Percentiles rank a stretch among this genome's conserved stretches.
phyloP scores from a whole-genome alignment of 30 jellyfish, hydroid and myxozoan species.

The Rhopilema esculentum region DNA sequence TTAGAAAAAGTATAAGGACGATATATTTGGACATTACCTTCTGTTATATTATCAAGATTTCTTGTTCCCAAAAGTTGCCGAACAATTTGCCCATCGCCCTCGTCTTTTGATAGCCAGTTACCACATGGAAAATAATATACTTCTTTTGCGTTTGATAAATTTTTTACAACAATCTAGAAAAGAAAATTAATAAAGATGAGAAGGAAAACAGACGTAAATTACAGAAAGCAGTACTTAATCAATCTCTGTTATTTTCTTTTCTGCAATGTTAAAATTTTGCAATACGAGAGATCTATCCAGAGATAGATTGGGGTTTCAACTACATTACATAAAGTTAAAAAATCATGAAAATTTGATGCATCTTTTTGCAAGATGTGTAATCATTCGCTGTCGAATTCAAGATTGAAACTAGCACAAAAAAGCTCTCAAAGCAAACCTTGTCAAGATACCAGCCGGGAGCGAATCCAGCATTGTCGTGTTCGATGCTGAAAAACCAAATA shows the following conservation, averaged over 20 bases:
- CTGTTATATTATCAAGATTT: conserved; percentile 81
- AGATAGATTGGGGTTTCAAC: no score
- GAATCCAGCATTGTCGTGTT: conserved; percentile 95
- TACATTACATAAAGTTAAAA: no score
- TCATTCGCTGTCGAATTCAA: no score
- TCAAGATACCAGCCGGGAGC: conserved; percentile 98
- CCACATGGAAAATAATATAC: conserved; percentile 82
- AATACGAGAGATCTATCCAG: no score
- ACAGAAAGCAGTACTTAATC: no score
- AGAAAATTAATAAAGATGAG: not conserved
- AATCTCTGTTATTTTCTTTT: no score
- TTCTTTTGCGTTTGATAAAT: conserved; percentile 69
- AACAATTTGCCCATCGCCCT: conserved; percentile 82
- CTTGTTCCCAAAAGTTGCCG: conserved; percentile 84
- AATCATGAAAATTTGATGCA: no score
- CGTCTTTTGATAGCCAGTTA: conserved; percentile 90
- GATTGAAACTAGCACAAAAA: not conserved
- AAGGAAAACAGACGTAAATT: not conserved
- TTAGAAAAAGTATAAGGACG: no score
- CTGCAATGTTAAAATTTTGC: no score
- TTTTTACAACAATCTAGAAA: conserved; percentile 77
- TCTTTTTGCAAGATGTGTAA: no score
- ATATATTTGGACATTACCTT: no score
- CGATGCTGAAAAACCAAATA: conserved; percentile 59
- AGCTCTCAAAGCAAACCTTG: conserved; percentile 48